Percentiles rank a stretch among this genome's conserved stretches.
These are phyloP conservation scores for Zygothrica quintamaculata DNA, from an alignment of 2,888 invertebrate species.

Conservation along the genomic window DNA sequence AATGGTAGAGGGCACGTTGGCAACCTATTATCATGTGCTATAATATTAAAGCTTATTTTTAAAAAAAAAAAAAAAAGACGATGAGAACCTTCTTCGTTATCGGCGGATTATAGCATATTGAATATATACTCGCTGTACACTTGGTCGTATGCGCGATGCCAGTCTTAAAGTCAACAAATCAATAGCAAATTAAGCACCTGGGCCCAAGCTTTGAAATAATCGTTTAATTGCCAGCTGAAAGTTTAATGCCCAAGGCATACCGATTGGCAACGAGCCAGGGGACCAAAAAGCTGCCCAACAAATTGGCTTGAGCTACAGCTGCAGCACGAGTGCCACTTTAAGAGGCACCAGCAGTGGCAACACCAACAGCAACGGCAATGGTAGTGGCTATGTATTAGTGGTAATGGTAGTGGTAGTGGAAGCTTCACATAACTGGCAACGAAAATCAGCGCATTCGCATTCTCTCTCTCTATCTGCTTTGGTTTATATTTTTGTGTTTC, in stretches of 20 bases:
- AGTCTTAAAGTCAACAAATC: conserved; percentile 40
- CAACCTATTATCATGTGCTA: conserved; percentile 2
- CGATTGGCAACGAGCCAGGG: conserved; percentile 49
- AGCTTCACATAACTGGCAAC: conserved; percentile 37
- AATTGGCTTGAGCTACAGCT: conserved; percentile 52
- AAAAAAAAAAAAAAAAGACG: no score
- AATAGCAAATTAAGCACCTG: conserved; percentile 67
- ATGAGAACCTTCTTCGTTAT: background rate
- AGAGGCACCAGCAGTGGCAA: conserved; percentile 6
- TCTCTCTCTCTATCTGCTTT: conserved; percentile 19
- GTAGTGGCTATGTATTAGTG: background rate
- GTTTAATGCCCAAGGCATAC: conserved; percentile 52
- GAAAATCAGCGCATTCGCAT: conserved; percentile 42
- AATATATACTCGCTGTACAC: background rate
- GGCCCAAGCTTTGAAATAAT: conserved; percentile 32
- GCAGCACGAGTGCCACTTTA: conserved; percentile 54
- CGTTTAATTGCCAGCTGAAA: conserved; percentile 65
- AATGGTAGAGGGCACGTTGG: background rate
- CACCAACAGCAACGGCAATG: no score
- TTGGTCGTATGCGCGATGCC: background rate
- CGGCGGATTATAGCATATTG: background rate
- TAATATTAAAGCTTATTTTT: conserved; percentile 10
- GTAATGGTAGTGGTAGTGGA: background rate
- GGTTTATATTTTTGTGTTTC: conserved; percentile 43
- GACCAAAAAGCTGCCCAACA: conserved; percentile 34